Conservation (phyloP, 2,113 vertebrate species). For the Neogale vison region DNA sequence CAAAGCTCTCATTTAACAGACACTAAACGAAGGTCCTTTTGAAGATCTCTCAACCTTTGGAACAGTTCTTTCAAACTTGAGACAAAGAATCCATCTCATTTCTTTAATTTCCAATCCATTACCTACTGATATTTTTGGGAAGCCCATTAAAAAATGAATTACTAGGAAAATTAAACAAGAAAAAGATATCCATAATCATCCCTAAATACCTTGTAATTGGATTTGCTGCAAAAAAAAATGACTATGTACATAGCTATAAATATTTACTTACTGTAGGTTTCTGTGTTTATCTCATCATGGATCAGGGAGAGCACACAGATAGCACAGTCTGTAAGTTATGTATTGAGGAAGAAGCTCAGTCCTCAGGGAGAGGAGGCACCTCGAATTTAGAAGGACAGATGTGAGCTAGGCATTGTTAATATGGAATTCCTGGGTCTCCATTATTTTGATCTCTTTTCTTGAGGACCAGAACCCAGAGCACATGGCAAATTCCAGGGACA, state of each 20-base stretch:
- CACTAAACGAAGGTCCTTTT: neutral
- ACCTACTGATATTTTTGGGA: neutral
- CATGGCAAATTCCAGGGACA: neutral
- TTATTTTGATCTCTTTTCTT: neutral
- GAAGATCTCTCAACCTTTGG: neutral
- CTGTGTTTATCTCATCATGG: neutral
- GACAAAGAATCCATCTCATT: neutral
- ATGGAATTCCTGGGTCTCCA: neutral
- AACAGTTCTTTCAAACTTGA: constrained; percentile 6
- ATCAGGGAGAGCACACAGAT: neutral
- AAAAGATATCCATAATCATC: neutral
- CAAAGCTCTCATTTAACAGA: neutral
- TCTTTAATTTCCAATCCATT: neutral
- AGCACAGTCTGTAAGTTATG: neutral
- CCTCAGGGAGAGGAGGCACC: neutral
- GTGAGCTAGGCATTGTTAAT: neutral
- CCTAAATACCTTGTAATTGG: constrained; percentile 28
- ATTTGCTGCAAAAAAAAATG: neutral
- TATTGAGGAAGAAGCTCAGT: neutral
- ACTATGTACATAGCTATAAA: neutral
- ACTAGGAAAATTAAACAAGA: constrained; percentile 23
- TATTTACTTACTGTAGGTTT: neutral
- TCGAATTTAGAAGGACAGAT: neutral
- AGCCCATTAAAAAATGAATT: neutral
- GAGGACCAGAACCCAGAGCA: neutral